A percentile compares a stretch with the other conserved stretches of the same genome.
Conservation (phyloP, 2,888 invertebrate genomes). For the Apocheima hispidaria region DNA sequence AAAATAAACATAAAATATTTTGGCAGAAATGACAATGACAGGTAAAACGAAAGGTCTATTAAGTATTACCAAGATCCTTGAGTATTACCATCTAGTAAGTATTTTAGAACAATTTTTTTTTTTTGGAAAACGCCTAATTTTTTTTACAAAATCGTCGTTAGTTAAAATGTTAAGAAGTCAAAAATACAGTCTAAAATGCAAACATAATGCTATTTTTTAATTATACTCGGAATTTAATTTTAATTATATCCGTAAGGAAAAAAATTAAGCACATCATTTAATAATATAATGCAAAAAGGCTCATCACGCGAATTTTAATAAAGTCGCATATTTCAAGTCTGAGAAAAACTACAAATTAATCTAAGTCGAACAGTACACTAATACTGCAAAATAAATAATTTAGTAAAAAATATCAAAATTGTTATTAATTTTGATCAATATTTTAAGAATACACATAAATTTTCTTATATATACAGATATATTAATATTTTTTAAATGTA, state of each 20-base stretch:
- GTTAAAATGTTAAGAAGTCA: constrained; percentile 11
- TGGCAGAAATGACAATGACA: too few relatives aligned
- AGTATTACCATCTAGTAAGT: too few relatives aligned
- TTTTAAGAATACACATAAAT: constrained; percentile 29
- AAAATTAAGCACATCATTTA: constrained; percentile 35
- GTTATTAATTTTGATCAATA: constrained; percentile 15
- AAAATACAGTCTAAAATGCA: constrained; percentile 34
- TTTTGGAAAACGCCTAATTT: too few relatives aligned
- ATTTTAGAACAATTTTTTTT: too few relatives aligned
- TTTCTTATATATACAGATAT: constrained; percentile 43
- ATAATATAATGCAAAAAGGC: background rate
- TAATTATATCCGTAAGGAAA: constrained; percentile 13
- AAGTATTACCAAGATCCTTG: too few relatives aligned
- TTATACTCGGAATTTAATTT: too few relatives aligned
- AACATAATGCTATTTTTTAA: constrained; percentile 21
- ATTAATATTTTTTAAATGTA: constrained; percentile 18
- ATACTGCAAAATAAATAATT: constrained; percentile 62
- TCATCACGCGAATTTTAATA: too few relatives aligned
- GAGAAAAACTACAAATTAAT: constrained; percentile 30
- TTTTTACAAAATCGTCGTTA: constrained; percentile 7
- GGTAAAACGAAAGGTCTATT: too few relatives aligned
- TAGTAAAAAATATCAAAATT: constrained; percentile 50
- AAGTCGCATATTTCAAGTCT: too few relatives aligned
- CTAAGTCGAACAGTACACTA: constrained; percentile 52
- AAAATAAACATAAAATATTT: too few relatives aligned